These are phyloP conservation scores for Tenodera sinensis DNA, from an alignment of 2,888 invertebrate species.

Conservation along the genomic window DNA sequence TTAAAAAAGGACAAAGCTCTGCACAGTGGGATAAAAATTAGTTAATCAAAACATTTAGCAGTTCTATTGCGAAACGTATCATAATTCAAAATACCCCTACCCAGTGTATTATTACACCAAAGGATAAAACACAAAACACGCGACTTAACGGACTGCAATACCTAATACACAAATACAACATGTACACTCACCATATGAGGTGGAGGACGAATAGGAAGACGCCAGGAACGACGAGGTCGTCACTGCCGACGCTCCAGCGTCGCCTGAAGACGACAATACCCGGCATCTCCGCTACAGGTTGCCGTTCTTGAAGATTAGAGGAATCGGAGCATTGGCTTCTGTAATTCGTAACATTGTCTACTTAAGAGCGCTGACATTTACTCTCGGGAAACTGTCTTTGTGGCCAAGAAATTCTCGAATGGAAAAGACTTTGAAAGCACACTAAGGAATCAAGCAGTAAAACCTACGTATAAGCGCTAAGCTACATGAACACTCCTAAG, in stretches of 20 bases:
- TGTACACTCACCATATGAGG: conserved; percentile 66
- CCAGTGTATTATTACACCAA: too few species aligned
- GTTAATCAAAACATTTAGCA: too few species aligned
- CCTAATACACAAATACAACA: neutral
- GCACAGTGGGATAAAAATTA: too few species aligned
- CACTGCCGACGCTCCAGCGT: conserved; percentile 85
- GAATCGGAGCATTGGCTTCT: neutral
- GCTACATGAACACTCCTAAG: neutral
- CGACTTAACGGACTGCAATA: too few species aligned
- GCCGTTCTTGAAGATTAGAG: neutral
- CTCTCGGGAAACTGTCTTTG: neutral
- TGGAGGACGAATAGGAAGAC: conserved; percentile 72
- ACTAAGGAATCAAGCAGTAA: neutral
- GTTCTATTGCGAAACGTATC: too few species aligned
- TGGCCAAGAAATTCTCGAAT: neutral
- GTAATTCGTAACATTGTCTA: neutral
- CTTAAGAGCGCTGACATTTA: neutral
- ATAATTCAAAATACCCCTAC: too few species aligned
- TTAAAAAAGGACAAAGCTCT: too few species aligned
- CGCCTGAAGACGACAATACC: conserved; percentile 80
- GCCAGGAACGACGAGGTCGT: conserved; percentile 82
- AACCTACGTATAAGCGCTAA: neutral
- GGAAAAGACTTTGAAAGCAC: neutral
- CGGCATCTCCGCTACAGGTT: conserved; percentile 57
- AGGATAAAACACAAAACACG: too few species aligned